These are phyloP conservation scores for Drosophila subpulchrella DNA, from an alignment of 1,140 invertebrate genomes.

Conservation along the genomic window DNA sequence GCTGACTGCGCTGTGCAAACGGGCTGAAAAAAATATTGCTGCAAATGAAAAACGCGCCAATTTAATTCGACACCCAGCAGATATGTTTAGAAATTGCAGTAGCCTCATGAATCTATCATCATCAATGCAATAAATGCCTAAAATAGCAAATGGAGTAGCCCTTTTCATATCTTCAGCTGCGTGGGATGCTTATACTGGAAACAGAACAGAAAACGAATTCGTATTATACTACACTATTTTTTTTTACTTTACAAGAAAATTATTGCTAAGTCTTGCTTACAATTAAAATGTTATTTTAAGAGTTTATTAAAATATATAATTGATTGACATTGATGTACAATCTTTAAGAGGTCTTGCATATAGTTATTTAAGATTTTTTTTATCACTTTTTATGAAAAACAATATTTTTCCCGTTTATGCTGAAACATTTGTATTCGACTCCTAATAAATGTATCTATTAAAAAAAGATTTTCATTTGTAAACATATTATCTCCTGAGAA, in stretches of 20 bases:
- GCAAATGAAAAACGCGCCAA: slow-evolving; percentile 51
- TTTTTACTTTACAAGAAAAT: neutral
- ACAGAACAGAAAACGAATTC: neutral
- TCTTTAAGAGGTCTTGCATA: no score
- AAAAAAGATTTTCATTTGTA: neutral
- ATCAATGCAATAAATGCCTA: slow-evolving; percentile 54
- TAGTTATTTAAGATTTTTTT: no score
- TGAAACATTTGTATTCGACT: no score
- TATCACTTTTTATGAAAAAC: no score
- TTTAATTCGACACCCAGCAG: slow-evolving; percentile 60
- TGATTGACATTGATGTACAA: no score
- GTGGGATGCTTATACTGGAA: no score
- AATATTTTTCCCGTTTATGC: no score
- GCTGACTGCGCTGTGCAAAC: slow-evolving; percentile 43
- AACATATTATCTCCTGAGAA: neutral
- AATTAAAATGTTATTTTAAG: no score
- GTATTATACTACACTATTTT: neutral
- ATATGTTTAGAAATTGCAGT: slow-evolving; percentile 40
- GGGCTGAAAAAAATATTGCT: slow-evolving; percentile 51
- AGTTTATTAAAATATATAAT: no score
- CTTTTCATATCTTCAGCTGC: neutral
- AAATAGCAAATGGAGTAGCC: slow-evolving; percentile 28
- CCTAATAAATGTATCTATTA: no score
- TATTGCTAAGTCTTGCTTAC: no score
- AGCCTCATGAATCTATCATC: slow-evolving; percentile 68